Evolutionary conservation across 2,113 vertebrate genomes (phyloP).

Genomic region (Pongo pygmaeus): DNA sequence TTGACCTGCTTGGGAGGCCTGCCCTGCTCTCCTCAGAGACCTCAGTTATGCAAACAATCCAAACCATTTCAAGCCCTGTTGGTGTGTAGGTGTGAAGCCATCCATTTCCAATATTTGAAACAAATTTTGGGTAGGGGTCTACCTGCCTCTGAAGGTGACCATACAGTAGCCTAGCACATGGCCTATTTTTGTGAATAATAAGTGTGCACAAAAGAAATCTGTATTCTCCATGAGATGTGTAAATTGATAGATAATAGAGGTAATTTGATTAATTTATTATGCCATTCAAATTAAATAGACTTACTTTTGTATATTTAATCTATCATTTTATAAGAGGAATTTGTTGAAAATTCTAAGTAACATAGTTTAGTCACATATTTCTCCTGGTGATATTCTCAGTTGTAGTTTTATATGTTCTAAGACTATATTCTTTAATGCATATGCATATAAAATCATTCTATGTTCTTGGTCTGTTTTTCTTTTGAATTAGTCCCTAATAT

Average conservation of each 20-base stretch:
- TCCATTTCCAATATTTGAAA: neutral
- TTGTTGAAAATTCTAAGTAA: neutral
- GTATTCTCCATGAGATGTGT: neutral
- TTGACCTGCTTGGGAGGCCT: neutral
- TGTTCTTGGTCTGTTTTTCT: neutral
- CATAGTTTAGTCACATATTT: neutral
- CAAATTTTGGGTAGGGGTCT: neutral
- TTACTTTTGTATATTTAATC: neutral
- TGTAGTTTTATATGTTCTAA: neutral
- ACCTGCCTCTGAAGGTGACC: neutral
- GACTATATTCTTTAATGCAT: accelerated
- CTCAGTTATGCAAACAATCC: accelerated
- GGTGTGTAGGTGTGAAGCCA: too few relatives aligned
- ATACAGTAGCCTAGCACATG: accelerated
- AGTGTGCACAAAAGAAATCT: neutral
- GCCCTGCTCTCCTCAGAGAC: neutral
- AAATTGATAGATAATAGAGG: accelerated
- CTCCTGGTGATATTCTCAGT: neutral
- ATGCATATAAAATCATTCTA: neutral
- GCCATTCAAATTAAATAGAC: neutral
- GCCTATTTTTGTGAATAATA: neutral
- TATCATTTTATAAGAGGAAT: neutral
- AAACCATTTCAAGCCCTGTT: accelerated
- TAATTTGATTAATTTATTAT: neutral
- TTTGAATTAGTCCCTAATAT: neutral